Evolutionary conservation across 2,888 invertebrate genomes (phyloP).

Genomic region (Drosophila fulvimacula): DNA sequence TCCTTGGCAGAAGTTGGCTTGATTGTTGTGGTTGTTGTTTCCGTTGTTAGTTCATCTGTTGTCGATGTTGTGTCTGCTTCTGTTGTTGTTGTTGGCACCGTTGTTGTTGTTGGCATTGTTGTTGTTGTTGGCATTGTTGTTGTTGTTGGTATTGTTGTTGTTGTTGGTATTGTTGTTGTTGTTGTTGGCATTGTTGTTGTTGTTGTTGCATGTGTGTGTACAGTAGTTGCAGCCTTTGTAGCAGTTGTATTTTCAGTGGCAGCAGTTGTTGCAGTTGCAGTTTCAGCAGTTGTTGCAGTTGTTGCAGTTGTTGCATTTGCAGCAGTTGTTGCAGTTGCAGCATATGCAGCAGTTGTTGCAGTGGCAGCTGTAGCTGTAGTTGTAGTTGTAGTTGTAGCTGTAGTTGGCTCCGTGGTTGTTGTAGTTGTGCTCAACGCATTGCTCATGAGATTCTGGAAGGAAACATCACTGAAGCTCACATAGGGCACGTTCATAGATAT

Average conservation of each 20-base stretch:
- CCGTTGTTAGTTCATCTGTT: background rate
- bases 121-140: background rate
- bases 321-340: background rate
- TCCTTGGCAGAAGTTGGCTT: background rate
- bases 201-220: background rate
- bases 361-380: background rate
- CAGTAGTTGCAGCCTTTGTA: background rate
- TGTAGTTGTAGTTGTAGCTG: background rate
- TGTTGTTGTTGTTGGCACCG: background rate
- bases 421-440: constrained; percentile 25
- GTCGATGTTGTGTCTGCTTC: background rate
- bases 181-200: too few relatives aligned
- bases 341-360: too few relatives aligned
- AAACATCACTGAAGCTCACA: constrained; percentile 35
- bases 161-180: background rate
- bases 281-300: background rate
- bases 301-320: background rate
- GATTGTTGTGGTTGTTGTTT: background rate
- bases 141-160: background rate
- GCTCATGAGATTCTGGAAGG: constrained; percentile 35
- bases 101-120: background rate
- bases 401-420: background rate
- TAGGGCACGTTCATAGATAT: constrained; percentile 41
- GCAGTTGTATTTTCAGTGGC: background rate
- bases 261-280: too few relatives aligned